Evolutionary conservation across 2,888 invertebrate species (phyloP), one percentile per base, ranked within the genome.

Genomic region (Acanthoscelides obtectus): DNA sequence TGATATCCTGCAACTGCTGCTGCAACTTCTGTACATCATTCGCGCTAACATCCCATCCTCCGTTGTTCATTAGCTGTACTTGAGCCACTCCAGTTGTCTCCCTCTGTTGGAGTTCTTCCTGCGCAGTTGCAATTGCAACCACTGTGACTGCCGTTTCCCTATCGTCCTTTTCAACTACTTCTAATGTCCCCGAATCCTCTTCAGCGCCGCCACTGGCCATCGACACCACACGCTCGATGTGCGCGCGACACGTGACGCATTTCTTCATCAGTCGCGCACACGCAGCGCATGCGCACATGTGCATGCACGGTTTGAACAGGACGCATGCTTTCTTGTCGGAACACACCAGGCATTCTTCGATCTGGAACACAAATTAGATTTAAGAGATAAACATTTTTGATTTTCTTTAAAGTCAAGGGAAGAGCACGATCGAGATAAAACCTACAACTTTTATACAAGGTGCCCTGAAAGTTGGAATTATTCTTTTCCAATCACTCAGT

Each of bases 211-310:
- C 84, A 68, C 83, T 81, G 69, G 85, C 85, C 81, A 87, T 83
- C 17, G 88, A 88, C 67, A 89, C 85, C 87, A 91, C 91, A 79
- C 91, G 89, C 77, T 93, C 93, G 77, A 98, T 94, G 84, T 94
- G 93, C 68, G 94, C 91, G 80, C 97, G 91, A 86, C 98, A 98
- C 85, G 95, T 93, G 20, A 98, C 96, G 87, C 98, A 98, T 87
- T 98, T 98, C 88, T 97, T 97, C 97, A 98, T 97, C 80, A 98
- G 90, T 76, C 93, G 92, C 74, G 97, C 94, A 87, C 98, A 98
- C 79, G 92, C 90, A 77, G 93, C 93, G 87, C 96, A 96, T 21
- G 94, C 95, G 87, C 94, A 94, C 92, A 98, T 96, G 87, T 98
- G 97, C 70, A 95, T 94, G 87, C 98, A 98, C 22, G 98, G 98